These are phyloP conservation scores for Pelusios castaneus DNA, from an alignment of 2,113 vertebrate genomes.

Conservation along the genomic window DNA sequence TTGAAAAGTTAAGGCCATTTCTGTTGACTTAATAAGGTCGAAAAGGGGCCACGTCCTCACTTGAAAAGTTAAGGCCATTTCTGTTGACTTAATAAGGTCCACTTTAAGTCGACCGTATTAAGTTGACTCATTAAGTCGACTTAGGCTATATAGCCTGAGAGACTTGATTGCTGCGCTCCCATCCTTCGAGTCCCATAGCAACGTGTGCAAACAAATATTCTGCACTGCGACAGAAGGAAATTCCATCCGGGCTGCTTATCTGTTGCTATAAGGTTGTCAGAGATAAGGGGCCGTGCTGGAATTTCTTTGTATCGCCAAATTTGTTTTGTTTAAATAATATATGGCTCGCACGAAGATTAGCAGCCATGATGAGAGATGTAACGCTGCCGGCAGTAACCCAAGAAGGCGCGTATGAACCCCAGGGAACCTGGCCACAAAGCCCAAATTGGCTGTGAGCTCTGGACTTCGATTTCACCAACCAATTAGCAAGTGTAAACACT, in stretches of 20 bases:
- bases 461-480: background rate
- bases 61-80: no score
- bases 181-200: background rate
- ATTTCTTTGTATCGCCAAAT: background rate
- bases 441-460: background rate
- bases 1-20: no score
- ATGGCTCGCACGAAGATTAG: background rate
- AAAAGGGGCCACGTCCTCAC: no score
- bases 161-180: background rate
- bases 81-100: no score
- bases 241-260: slow-evolving; percentile 10
- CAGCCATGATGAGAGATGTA: background rate
- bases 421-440: background rate
- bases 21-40: no score
- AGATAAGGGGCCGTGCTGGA: slow-evolving; percentile 37
- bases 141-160: no score
- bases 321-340: background rate
- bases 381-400: background rate
- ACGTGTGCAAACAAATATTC: fast-evolving
- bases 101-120: no score
- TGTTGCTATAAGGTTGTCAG: fast-evolving
- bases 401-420: background rate
- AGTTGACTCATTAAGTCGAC: no score
- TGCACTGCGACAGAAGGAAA: background rate
- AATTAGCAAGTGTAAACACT: background rate